Evolutionary conservation across 2,888 invertebrate species (phyloP), one percentile per base, ranked within the genome.

Genomic region (Sesia apiformis): DNA sequence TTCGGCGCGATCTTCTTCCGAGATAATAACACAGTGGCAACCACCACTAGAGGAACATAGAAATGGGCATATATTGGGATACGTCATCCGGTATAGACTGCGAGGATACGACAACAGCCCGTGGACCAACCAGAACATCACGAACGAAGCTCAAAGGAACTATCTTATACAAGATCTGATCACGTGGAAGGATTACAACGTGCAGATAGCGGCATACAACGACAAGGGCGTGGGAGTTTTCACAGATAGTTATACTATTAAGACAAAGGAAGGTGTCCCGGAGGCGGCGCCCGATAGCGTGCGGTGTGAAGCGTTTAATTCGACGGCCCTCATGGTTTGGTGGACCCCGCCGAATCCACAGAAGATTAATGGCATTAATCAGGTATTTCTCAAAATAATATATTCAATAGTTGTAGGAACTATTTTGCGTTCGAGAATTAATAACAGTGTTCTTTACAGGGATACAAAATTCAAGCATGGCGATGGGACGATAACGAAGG

Each of bases 271-370:
- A 91, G 99, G 98, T 63, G 94, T 96, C 1, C 98, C 98, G 0
- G 97, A 97, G 81, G 96, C 97, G 4, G 93, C 98, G 0, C 99
- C 99, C 0, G 95, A 94, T 40, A 94, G 94, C 66, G 93, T 98
- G 0, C 90, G 91, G 54, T 95, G 94, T 0, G 91, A 92, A 65
- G 92, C 98, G 0, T 73, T 94, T 5, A 98, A 97, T 83, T 98
- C 98, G 0, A 98, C 98, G 40, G 91, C 96, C 0, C 90, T 93
- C 6, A 90, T 91, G 54, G 94, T 98, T 0, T 93, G 93, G 84
- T 99, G 99, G 98, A 95, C 93, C n/a, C 98, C 98, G 1, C 99
- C 99, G 0, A 96, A 97, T 82, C 98, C 98, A 0, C 98, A 98
- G 73, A 96, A 97, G 85, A 98, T 99, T 55, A 99, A 99, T 76